Base-by-base conservation (phyloP, 2,113 vertebrate genomes). In the Tetrax tetrax region DNA sequence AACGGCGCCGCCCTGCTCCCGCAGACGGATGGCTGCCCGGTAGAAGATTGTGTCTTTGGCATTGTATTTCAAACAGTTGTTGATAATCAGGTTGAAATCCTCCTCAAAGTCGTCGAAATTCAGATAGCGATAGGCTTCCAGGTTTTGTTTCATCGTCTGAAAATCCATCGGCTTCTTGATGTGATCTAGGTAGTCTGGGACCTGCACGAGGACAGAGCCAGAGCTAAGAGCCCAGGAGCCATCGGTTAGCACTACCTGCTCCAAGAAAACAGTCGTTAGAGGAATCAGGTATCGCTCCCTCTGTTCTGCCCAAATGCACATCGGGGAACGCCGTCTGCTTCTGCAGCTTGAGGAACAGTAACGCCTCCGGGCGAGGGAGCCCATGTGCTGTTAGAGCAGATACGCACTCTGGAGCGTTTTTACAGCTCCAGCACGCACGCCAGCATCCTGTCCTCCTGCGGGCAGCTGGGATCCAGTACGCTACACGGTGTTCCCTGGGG, bases 151-250 rank as follows among this genome's bases (percentile, higher is more conserved):
- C 99, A 99, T 99, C 63, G 99, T 99, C 98, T 99, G 99, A 97
- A 99, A 99, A 96, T 99, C 99, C 99, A 99, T 99, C 2, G 99
- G 99, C 82, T 99, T 99, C 98, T 99, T 99, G 90, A 99, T 99
- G 95, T 99, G 99, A 97, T 99, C 99, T 96, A 99, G 97, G 94
- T 99, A 99, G 97, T 99, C 99, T 20, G 99, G 99, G 48, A 99
- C 99, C 99, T 99, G 96, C 29, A 35, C 11, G 43, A 93, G 79
- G 71, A 93, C 85, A 97, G 28, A 96, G 87, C 10, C 64, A 93
- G n/a, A 87, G 95, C 87, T 97, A 94, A 96, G 91, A 87, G 82
- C 78, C 50, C 2, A 4, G 17, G 28, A 85, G 65, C n/a, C 54
- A 56, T 12, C 54, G 14, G 24, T 61, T 45, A 72, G 45, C 80